A percentile compares a stretch with the other conserved stretches of the same genome.
phyloP scores from a whole-genome alignment of 2,113 vertebrate genomes.

The Odocoileus virginianus region DNA sequence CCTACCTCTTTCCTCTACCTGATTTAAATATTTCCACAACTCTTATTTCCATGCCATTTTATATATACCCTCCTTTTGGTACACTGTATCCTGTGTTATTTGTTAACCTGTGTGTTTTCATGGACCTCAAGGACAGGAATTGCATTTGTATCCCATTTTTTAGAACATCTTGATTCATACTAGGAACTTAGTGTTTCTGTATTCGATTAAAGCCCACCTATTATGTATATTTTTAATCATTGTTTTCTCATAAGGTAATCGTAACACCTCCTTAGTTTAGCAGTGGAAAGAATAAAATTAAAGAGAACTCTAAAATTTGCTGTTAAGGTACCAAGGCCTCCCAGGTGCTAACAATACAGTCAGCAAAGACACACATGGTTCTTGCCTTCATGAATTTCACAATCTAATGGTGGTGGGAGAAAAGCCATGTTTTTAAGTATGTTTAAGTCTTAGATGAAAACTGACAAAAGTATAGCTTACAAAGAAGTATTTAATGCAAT shows the following conservation, averaged over 20 bases:
- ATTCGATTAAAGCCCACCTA: not conserved
- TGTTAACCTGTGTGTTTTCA: not conserved
- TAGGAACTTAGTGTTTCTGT: not conserved
- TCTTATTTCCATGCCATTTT: not conserved
- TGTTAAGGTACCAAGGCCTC: not conserved
- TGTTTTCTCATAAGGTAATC: not conserved
- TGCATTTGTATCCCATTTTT: not conserved
- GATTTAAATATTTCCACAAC: not conserved
- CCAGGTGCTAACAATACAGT: not conserved
- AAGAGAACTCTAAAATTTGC: not conserved
- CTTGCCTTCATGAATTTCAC: not conserved
- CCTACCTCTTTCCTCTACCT: not conserved
- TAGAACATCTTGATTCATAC: not conserved
- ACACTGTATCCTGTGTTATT: not conserved
- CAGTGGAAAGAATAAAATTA: not conserved
- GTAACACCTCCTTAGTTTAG: not conserved
- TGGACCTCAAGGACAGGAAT: not conserved
- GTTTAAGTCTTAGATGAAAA: conserved; percentile 13
- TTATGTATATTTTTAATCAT: not conserved
- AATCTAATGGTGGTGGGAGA: not conserved
- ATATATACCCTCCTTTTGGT: not conserved
- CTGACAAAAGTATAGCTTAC: not conserved
- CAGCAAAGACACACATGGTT: not conserved
- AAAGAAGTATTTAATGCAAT: not conserved
- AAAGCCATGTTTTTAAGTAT: not conserved